Evolutionary conservation across 2,797 vertebrate species (phyloP).

Genomic region (Rachycentron canadum): DNA sequence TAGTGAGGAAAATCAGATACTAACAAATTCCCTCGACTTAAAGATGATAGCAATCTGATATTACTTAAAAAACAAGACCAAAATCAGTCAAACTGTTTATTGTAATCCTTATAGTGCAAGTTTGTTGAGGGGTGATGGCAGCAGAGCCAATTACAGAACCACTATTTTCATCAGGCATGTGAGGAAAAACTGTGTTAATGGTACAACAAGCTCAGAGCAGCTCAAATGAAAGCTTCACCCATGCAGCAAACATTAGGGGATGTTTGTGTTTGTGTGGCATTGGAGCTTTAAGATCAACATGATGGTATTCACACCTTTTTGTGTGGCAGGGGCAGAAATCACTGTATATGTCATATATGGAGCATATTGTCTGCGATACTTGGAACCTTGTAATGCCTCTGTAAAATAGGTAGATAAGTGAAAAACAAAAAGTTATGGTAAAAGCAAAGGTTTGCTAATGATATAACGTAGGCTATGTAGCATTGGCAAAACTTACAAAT

Average conservation of each 20-base stretch:
- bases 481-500: too few species aligned
- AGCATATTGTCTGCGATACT: background rate
- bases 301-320: too few species aligned
- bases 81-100: too few species aligned
- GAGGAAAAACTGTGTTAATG: slow-evolving; percentile 7
- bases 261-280: background rate
- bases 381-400: background rate
- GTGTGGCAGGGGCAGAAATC: too few species aligned
- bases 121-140: slow-evolving; percentile 15
- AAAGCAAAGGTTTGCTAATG: slow-evolving; percentile 7
- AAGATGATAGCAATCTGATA: background rate
- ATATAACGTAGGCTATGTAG: too few species aligned
- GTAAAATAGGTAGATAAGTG: background rate
- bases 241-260: background rate
- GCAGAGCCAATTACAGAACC: slow-evolving; percentile 21
- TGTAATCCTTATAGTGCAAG: too few species aligned
- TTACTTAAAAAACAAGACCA: too few species aligned
- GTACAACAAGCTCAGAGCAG: background rate
- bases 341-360: background rate
- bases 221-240: background rate
- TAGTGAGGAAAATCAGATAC: background rate
- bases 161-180: slow-evolving; percentile 19
- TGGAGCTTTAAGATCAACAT: too few species aligned
- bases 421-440: background rate
- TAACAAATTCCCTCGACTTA: background rate